Evolutionary conservation across 2,797 vertebrate genomes (phyloP).

Genomic region (Discoglossus pictus): DNA sequence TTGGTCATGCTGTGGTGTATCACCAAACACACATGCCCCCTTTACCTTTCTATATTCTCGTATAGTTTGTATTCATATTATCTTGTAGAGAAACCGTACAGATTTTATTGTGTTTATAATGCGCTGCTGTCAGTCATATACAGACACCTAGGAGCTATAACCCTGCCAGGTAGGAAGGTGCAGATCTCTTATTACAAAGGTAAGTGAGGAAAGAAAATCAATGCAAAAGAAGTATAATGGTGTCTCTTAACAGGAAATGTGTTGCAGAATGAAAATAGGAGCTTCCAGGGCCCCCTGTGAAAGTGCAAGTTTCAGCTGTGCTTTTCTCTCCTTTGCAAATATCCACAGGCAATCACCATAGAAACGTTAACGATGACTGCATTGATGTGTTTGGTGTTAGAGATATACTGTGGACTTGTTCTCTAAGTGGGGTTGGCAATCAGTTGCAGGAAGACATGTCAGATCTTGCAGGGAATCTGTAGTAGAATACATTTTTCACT

Average conservation of each 20-base stretch:
- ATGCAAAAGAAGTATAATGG: slow-evolving; percentile 34
- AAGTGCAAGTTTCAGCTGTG: background rate
- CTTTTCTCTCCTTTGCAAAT: background rate
- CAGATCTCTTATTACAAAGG: slow-evolving; percentile 10
- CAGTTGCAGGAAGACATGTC: no score
- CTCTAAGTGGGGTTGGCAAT: no score
- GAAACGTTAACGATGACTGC: background rate
- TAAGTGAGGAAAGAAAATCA: slow-evolving; percentile 47
- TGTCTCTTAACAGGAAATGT: slow-evolving; percentile 56
- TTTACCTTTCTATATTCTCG: no score
- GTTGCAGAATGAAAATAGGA: slow-evolving; percentile 47
- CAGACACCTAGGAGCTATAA: no score
- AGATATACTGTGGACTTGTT: background rate
- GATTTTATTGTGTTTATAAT: background rate
- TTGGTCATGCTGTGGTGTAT: no score
- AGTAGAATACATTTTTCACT: no score
- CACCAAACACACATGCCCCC: no score
- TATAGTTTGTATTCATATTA: no score
- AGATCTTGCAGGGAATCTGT: no score
- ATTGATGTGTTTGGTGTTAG: accelerated
- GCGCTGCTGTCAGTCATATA: slow-evolving; percentile 3
- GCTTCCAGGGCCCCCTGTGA: background rate
- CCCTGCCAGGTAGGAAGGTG: slow-evolving; percentile 11
- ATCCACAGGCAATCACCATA: background rate
- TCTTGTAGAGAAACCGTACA: no score